Base-by-base conservation (phyloP, 2,888 invertebrate species). In the Caenorhabditis panamensis region DNA sequence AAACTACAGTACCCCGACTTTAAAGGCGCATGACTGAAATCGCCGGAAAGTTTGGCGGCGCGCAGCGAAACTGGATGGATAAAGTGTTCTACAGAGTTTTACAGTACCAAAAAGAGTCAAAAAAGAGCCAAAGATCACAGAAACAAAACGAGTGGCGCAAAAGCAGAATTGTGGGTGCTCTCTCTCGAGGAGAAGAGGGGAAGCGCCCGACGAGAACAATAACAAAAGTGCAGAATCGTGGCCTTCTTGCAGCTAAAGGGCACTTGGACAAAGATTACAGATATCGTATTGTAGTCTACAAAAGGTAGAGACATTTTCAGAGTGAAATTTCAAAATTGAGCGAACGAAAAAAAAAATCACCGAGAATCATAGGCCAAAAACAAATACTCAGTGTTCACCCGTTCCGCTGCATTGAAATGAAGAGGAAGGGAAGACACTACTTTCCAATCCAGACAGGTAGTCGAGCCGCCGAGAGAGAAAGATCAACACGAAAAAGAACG, bases 191-290 rank as follows among this genome's bases (percentile, higher is more conserved):
- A 16, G 16, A 41, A 16, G 41, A 2, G 41, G 41, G 37, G 51
- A 22, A 44, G 68, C 31, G 47, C 22, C 49, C 36, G 68, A 5
- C 11, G 36, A 53, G 69, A 59, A 61, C 69, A 69, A 69, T 69
- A 69, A 69, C 69, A 61, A 69, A 69, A 69, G 69, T 69, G 69
- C 69, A 69, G 56, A 47, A 20, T 36, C 66, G 3, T 11, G n/a
- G 44, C 20, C 28, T 20, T n/a, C 47, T 47, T 47, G 47, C 47
- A 47, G 47, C 47, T 18, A 47, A n/a, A 20, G 20, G 9, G 47
- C 47, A 47, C 47, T 2, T 13, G 13, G 13, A 41, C 11, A 41
- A 13, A 41, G 13, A 13, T 13, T 41, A 11, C 41, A 6, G 41
- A 6, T 6, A 31, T 31, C 9, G 31, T 9, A 31, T 31, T 31